phyloP scores from a whole-genome alignment of 2,113 vertebrate species.

The Pseudois nayaur region DNA sequence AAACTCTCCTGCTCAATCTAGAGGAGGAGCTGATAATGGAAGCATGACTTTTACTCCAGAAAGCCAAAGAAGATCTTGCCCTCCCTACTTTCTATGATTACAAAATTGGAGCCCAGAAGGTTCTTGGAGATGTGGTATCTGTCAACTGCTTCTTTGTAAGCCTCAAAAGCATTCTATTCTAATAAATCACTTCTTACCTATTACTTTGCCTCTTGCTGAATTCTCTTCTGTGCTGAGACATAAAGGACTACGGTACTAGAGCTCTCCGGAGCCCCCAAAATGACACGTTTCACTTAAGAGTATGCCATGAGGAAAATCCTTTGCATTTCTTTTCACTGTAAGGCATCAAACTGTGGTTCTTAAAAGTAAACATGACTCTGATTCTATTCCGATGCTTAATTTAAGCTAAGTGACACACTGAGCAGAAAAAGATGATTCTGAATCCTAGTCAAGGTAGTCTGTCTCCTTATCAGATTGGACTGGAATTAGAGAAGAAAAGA shows the following conservation, averaged over 20 bases:
- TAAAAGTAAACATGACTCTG: neutral
- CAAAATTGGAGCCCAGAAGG: neutral
- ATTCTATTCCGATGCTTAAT: slow-evolving; percentile 27
- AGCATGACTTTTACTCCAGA: neutral
- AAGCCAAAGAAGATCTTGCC: neutral
- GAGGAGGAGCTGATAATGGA: neutral
- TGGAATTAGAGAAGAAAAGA: neutral
- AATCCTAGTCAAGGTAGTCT: neutral
- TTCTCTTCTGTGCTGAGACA: neutral
- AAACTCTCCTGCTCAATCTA: neutral
- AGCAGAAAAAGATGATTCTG: neutral
- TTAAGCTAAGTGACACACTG: neutral
- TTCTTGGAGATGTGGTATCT: neutral
- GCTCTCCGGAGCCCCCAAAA: neutral
- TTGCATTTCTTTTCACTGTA: slow-evolving; percentile 13
- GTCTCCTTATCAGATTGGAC: neutral
- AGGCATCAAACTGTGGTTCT: neutral
- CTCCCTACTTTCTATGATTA: neutral
- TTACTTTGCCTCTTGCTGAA: neutral
- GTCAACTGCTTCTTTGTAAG: neutral
- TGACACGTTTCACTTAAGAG: neutral
- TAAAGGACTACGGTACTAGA: neutral
- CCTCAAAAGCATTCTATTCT: neutral
- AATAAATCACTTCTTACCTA: neutral
- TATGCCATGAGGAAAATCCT: neutral